Percentiles rank a stretch among this genome's conserved stretches.
Evolutionary conservation across 2,888 invertebrate genomes (phyloP).

Genomic region (Epistrophe grossulariae): DNA sequence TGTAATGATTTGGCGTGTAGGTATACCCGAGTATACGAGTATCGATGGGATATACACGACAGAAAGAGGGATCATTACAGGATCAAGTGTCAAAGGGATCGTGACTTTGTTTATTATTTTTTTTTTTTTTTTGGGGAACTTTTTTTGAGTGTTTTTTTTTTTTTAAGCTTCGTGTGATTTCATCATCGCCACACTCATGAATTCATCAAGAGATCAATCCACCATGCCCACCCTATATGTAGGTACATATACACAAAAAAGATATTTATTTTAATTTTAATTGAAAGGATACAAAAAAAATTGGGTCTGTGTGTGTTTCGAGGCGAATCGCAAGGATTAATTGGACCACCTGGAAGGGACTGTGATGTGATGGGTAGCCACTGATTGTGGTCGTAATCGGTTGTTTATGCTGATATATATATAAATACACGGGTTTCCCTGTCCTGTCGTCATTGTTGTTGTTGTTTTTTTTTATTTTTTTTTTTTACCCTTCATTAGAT

Average conservation of each 20-base stretch:
- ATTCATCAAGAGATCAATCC: slow-evolving; percentile 53
- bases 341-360: slow-evolving; percentile 75
- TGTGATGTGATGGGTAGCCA: slow-evolving; percentile 73
- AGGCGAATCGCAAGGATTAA: slow-evolving; percentile 74
- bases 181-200: slow-evolving; percentile 46
- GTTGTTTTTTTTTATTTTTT: slow-evolving; percentile 36
- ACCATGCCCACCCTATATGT: slow-evolving; percentile 45
- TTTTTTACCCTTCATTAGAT: slow-evolving; percentile 35
- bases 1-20: slow-evolving; percentile 26
- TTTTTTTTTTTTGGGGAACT: slow-evolving; percentile 1
- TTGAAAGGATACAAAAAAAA: neutral
- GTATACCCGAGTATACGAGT: neutral
- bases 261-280: slow-evolving; percentile 39
- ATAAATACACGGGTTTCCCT: slow-evolving; percentile 67
- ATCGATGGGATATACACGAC: neutral
- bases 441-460: slow-evolving; percentile 61
- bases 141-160: neutral
- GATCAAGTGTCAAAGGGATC: slow-evolving; percentile 72
- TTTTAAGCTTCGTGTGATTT: slow-evolving; percentile 46
- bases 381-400: slow-evolving; percentile 75
- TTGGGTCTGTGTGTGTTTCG: slow-evolving; percentile 42
- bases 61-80: slow-evolving; percentile 50
- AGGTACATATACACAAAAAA: too few relatives aligned
- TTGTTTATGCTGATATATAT: slow-evolving; percentile 73
- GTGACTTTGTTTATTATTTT: slow-evolving; percentile 46